Evolutionary conservation across 2,888 invertebrate species (phyloP).

Genomic region (Lasioglossum calceatum): DNA sequence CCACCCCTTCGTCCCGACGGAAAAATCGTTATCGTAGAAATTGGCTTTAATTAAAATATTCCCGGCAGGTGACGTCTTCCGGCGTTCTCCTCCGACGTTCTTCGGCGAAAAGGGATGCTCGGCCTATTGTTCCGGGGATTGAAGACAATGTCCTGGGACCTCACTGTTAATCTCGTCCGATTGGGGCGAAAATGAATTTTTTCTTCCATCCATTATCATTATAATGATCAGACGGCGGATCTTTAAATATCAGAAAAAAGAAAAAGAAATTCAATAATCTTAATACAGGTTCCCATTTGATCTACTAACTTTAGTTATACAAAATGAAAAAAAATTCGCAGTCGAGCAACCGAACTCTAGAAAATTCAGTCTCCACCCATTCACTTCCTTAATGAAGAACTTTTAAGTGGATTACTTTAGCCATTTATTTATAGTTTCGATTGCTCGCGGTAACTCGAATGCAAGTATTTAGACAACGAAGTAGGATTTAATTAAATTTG

Average conservation of each 20-base stretch:
- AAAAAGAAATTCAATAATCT: too few species aligned
- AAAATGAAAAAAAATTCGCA: not conserved
- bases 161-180: not conserved
- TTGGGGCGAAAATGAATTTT: not conserved
- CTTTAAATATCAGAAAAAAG: not conserved
- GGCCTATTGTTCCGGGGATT: not conserved
- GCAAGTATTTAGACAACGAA: not conserved
- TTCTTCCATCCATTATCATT: not conserved
- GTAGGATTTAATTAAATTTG: not conserved
- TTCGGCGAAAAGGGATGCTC: constrained; percentile 1
- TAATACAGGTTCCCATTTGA: not conserved
- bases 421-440: not conserved
- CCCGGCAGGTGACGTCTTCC: constrained; percentile 48
- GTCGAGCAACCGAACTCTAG: not conserved
- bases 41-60: constrained; percentile 71
- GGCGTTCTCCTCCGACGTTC: constrained; percentile 40
- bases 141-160: not conserved
- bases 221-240: not conserved
- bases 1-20: constrained; percentile 21
- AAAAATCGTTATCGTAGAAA: constrained; percentile 63
- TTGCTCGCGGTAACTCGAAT: not conserved
- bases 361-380: not conserved
- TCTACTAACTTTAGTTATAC: not conserved
- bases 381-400: not conserved
- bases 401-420: not conserved